Base-by-base conservation (phyloP, 2,113 vertebrate species). In the Tupaia tana region DNA sequence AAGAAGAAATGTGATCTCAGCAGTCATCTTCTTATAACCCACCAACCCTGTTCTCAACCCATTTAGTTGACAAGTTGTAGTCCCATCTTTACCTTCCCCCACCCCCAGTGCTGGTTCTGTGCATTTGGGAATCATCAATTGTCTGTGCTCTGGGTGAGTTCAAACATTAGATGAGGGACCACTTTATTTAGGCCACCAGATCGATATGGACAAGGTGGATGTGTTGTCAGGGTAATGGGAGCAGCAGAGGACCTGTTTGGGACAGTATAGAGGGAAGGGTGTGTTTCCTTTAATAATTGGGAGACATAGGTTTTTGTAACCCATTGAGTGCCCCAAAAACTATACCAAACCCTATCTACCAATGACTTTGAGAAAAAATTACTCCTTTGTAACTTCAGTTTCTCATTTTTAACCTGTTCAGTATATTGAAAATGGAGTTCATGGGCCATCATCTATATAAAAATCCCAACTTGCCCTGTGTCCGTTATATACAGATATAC, bases 381-480 rank as follows among this genome's bases (percentile, higher is more conserved):
- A 52, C 2, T 61, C 20, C 12, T 80, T 86, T 90, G 54, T 15
- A 79, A 20, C 34, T 93, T 87, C 15, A 15, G n/a, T n/a, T 18
- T 71, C 87, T 91, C 25, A 90, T 56, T 83, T 86, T 58, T 29
- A 94, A 22, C 66, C 16, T 58, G 24, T 31, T 91, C 29, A 87
- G 2, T 93, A 56, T 73, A 27, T 78, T 91, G 70, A 64, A 70
- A 83, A 78, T 87, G 5, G n/a, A 91, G 66, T 80, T 89, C 25
- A 64, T 58, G n/a, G 11, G 52, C 14, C 19, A 69, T 79, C 18
- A 56, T 75, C 22, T 74, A 67, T 87, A 61, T 16, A 91, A 2
- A 81, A 69, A n/a, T 63, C 15, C 19, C 29, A 81, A 70, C n/a
- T 86, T 89, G 61, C 22, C 13, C 63, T 86, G 61, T 6, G 25